Base-by-base conservation (phyloP, 92 coral and sea anemone genomes). In the Epizoanthus ramosus region DNA sequence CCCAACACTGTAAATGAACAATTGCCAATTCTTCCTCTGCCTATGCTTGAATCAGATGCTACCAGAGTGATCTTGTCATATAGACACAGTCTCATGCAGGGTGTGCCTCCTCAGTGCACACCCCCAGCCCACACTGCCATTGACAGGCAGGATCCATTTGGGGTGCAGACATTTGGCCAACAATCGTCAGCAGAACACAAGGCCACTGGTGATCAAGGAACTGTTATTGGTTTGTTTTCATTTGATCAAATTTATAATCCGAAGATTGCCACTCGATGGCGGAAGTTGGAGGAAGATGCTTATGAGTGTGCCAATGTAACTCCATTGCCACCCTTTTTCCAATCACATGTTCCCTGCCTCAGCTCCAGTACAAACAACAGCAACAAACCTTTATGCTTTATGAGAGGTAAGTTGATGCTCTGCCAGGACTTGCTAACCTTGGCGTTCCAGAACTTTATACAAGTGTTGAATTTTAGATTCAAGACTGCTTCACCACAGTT, bases 11-110 rank as follows among this genome's bases (percentile, higher is more conserved):
- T 37, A 61, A 37, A 52, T 17, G 65, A 80, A 33, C 66, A 66
- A 23, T 91, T 95, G 33, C 95, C 98, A 12, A 67, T 91, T 50
- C 85, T 95, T 65, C 98, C 98, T 3, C 85, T 95, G 28, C 98
- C 98, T 3, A 80, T 86, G 72, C 79, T 93, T 8, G 91, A 88
- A 13, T 87, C 93, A 12, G 89, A 88, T 71, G 89, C 91, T 3
- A 92, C 98, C 14, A 80, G 91, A 80, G 84, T 92, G 2, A 95
- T 95, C 45, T 91, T 90, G 45, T 86, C 91, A 37, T 95, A 95
- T 69, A 81, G 87, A 53, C 85, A 83, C 16, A 77, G 84, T 37
- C 66, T 69, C 39, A 39, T 73, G 53, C 80, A 71, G 64, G 74
- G 88, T 16, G 77, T 50, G 68, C 73, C 87, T 16, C 63, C 88